These are phyloP conservation scores for Porites australiensis DNA, from an alignment of 64 coral and sea anemone genomes.

Conservation along the genomic window DNA sequence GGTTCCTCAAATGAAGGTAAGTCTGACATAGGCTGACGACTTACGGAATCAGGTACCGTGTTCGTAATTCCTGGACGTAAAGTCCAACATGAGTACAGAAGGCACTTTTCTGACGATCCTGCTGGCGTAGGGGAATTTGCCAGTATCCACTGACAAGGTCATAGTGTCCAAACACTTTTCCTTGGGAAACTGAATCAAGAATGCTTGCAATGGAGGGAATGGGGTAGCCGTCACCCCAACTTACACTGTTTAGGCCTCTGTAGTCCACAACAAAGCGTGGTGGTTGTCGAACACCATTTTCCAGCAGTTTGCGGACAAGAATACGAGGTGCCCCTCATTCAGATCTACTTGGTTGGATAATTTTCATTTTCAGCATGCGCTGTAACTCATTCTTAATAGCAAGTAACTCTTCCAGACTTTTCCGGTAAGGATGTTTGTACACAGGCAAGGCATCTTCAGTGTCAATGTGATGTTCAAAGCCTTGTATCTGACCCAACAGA, in stretches of 20 bases:
- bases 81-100: constrained; percentile 13
- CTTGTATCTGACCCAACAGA: constrained; percentile 30
- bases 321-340: constrained; percentile 69
- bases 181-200: not conserved
- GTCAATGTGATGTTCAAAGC: constrained; percentile 69
- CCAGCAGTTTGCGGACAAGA: constrained; percentile 48
- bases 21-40: not conserved
- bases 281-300: constrained; percentile 49
- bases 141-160: constrained; percentile 48
- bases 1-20: not conserved
- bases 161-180: not conserved
- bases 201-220: constrained; percentile 18
- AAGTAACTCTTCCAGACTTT: constrained; percentile 44
- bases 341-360: constrained; percentile 61
- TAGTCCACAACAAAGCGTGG: constrained; percentile 71
- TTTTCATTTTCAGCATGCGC: constrained; percentile 62
- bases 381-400: constrained; percentile 59
- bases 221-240: constrained; percentile 22
- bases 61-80: not conserved
- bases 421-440: constrained; percentile 57
- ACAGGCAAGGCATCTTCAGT: constrained; percentile 61
- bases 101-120: constrained; percentile 29
- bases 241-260: constrained; percentile 19
- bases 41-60: not conserved
- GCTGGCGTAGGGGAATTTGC: constrained; percentile 2